Base-by-base conservation (phyloP, 1,140 invertebrate species). In the Heliconius himera region DNA sequence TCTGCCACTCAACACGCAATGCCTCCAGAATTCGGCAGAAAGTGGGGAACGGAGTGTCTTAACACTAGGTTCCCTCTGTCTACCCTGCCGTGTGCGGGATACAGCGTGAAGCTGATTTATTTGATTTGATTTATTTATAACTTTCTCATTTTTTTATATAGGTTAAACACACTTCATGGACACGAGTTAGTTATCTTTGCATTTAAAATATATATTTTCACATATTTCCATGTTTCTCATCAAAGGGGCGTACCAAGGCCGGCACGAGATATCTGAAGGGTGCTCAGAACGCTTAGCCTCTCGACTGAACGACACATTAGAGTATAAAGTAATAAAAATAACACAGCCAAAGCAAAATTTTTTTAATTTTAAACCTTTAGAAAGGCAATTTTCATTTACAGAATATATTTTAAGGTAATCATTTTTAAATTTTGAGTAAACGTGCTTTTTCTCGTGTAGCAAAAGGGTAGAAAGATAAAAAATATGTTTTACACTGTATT, bases 231-330 rank as follows among this genome's bases (percentile, higher is more conserved):
- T 72, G 75, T 80, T 76, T 80, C 75, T 76, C 75, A 80, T 80
- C 60, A 80, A 80, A 80, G 66, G 81, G 83, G 81, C 83, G 81
- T 74, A 81, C 81, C 80, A 78, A 76, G 78, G 70, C 75, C 79
- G 77, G 73, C 79, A 66, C 26, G 70, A 80, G 80, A 81, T 79
- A 74, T 77, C 74, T 82, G 74, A 72, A 70, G 70, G 72, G 78
- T 76, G 74, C 78, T 56, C 78, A 66, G 54, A 46, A 33, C 74
- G 46, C 73, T 80, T 73, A 76, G 70, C 73, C 78, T 70, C 77
- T 79, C 56, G 33, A 54, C 56, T 36, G 70, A 46, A 80, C 36
- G 78, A 80, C 74, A 70, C 74, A 70, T 56, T 76, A 80, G 70
- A 70, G 60, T 29, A 46, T 76, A 70, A 56, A 46, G 54, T 74